Evolutionary conservation across 2,888 invertebrate species (phyloP).

Genomic region (Cecidostiba fungosa): DNA sequence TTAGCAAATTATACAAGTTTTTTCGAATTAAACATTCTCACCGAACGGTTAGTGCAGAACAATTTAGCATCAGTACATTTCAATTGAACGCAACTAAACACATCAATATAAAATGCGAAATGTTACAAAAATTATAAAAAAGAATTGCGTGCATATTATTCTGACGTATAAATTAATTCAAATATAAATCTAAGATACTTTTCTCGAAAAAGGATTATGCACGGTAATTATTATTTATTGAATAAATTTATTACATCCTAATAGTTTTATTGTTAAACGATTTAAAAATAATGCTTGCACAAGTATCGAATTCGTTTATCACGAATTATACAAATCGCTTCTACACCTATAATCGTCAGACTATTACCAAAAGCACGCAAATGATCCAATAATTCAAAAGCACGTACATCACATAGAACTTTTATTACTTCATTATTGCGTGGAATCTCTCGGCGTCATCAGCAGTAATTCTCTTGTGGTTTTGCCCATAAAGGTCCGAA

Average conservation of each 20-base stretch:
- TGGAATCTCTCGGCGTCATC: background rate
- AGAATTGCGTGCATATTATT: no score
- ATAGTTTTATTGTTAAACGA: background rate
- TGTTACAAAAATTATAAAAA: no score
- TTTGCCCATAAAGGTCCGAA: background rate
- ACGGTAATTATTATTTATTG: no score
- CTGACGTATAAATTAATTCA: no score
- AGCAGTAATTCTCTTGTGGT: background rate
- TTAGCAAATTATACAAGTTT: no score
- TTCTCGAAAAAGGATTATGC: background rate
- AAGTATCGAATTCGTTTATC: no score
- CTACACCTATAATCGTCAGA: background rate
- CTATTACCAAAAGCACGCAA: background rate
- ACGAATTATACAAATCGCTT: background rate
- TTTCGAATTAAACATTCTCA: no score
- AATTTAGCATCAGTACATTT: no score
- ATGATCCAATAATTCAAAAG: background rate
- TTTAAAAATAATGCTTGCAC: background rate
- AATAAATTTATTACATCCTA: background rate
- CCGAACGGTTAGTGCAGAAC: no score
- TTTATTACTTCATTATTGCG: background rate
- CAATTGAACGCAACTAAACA: no score
- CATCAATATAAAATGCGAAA: no score
- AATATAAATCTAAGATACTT: background rate
- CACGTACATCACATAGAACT: background rate